Percentiles rank a stretch among this genome's conserved stretches.
phyloP scores from a whole-genome alignment of 1,140 invertebrate species.

The Bombus terrestris region DNA sequence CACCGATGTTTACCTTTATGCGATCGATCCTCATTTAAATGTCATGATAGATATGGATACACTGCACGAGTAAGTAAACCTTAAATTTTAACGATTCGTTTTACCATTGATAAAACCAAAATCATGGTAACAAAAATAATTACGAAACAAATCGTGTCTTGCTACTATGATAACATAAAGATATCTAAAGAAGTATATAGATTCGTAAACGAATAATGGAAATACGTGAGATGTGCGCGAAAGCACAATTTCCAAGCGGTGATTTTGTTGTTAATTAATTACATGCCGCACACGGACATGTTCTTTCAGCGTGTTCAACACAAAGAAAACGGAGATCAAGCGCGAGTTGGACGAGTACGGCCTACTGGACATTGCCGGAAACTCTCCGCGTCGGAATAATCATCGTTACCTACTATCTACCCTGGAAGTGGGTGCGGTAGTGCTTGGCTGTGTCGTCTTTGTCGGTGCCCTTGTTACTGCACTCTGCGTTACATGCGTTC shows the following conservation, averaged over 20 bases:
- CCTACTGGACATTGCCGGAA: constrained; percentile 84
- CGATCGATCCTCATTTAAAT: constrained; percentile 91
- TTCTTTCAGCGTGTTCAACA: constrained; percentile 83
- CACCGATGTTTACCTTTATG: constrained; percentile 93
- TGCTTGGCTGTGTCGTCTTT: constrained; percentile 90
- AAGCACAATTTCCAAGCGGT: background rate
- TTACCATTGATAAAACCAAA: background rate
- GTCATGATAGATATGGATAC: constrained; percentile 91
- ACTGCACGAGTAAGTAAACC: constrained; percentile 86
- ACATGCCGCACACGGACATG: background rate
- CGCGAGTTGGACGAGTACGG: constrained; percentile 83
- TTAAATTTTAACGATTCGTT: background rate
- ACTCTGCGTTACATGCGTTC: constrained; percentile 89
- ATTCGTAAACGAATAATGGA: background rate
- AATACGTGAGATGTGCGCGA: too few species aligned
- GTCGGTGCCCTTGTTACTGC: constrained; percentile 89
- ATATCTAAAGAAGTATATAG: background rate
- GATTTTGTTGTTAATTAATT: background rate
- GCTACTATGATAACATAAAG: background rate
- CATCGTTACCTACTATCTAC: constrained; percentile 86
- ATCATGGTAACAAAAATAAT: background rate
- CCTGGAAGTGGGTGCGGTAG: constrained; percentile 90
- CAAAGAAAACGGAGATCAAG: constrained; percentile 85
- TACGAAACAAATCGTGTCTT: background rate
- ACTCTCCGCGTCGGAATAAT: constrained; percentile 75